phyloP scores from a whole-genome alignment of 2,797 vertebrate genomes.

The Semotilus atromaculatus region DNA sequence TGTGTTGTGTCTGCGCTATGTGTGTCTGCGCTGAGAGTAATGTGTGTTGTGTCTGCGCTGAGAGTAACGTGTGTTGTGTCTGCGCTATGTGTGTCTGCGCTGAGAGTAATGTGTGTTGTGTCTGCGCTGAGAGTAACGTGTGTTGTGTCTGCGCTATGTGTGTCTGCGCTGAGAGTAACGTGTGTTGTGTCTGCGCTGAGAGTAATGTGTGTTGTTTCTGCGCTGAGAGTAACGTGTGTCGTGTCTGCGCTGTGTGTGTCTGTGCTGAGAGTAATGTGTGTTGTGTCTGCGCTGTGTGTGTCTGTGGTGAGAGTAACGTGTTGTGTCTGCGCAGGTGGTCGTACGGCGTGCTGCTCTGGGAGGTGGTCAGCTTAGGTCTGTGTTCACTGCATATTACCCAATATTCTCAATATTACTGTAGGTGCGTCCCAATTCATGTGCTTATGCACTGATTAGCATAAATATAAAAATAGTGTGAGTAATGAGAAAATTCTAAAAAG shows the following conservation, averaged over 20 bases:
- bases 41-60: no score
- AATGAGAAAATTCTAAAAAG: background rate
- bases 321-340: conserved; percentile 80
- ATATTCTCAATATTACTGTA: no score
- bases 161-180: background rate
- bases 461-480: background rate
- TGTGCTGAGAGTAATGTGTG: no score
- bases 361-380: conserved; percentile 90
- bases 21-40: no score
- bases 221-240: no score
- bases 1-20: background rate
- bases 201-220: no score
- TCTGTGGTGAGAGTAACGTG: background rate
- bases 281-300: no score
- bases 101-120: background rate
- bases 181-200: no score
- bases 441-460: background rate
- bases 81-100: no score
- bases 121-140: background rate
- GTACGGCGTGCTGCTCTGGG: conserved; percentile 87
- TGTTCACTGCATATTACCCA: background rate
- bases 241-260: no score
- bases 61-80: background rate
- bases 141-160: background rate
- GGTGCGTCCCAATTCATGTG: background rate